Conservation (phyloP, 64 coral and sea anemone genomes). For the Astreopora myriophthalma region DNA sequence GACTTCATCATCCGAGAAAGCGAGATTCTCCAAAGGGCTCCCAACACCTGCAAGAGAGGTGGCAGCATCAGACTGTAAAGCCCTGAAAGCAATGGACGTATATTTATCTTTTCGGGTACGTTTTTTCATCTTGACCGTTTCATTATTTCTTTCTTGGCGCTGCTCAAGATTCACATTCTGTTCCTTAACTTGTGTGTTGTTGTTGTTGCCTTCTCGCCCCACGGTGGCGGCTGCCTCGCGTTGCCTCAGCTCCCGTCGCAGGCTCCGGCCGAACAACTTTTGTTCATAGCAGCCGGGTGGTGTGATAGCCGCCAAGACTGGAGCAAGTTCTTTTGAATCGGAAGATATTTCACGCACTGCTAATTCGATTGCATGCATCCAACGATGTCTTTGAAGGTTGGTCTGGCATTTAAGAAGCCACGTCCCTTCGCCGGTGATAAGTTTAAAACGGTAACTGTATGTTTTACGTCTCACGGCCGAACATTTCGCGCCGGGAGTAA, state of each 20-base stretch:
- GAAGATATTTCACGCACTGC: slow-evolving; percentile 45
- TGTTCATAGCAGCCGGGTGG: background rate
- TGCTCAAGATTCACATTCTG: background rate
- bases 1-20: slow-evolving; percentile 6
- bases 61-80: background rate
- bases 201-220: background rate
- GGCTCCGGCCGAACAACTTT: slow-evolving; percentile 28
- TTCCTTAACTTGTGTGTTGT: background rate
- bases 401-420: slow-evolving; percentile 82
- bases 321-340: background rate
- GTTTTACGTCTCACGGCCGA: slow-evolving; percentile 61
- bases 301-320: background rate
- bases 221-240: background rate
- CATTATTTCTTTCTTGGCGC: background rate
- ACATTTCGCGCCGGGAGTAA: slow-evolving; percentile 67
- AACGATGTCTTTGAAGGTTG: slow-evolving; percentile 88
- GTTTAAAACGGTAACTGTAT: slow-evolving; percentile 80
- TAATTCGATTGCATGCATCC: slow-evolving; percentile 86
- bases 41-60: background rate
- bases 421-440: slow-evolving; percentile 47
- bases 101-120: background rate
- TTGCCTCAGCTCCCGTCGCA: background rate
- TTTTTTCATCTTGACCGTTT: background rate
- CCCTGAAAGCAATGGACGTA: background rate
- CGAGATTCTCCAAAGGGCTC: background rate